These are phyloP conservation scores for Mycteria americana DNA, from an alignment of 2,797 vertebrate species.

Conservation along the genomic window DNA sequence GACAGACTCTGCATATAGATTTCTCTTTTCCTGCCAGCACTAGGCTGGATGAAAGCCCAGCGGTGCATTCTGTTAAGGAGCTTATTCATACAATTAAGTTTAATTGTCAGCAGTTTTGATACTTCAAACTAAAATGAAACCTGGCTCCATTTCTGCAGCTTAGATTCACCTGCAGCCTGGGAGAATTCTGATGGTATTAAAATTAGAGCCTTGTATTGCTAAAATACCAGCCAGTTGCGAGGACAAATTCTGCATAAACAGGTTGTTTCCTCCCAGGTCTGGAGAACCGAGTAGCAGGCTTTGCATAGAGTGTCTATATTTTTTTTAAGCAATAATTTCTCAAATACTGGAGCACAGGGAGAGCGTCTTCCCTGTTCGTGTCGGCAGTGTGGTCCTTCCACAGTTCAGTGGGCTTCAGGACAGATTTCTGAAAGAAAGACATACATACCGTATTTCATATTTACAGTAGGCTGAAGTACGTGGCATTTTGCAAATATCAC, in stretches of 20 bases:
- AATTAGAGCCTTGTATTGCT: neutral
- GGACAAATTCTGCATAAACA: neutral
- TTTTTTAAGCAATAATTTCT: neutral
- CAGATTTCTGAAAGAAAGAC: neutral
- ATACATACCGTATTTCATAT: neutral
- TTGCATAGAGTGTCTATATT: neutral
- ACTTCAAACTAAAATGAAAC: neutral
- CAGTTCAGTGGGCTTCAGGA: neutral
- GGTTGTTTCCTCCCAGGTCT: neutral
- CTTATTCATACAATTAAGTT: slow-evolving; percentile 50
- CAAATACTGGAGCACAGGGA: neutral
- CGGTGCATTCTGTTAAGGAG: slow-evolving; percentile 52
- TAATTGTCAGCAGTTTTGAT: slow-evolving; percentile 61
- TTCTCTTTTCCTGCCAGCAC: slow-evolving; percentile 17
- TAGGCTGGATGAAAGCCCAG: slow-evolving; percentile 36
- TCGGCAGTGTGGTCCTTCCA: neutral
- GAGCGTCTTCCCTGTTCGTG: neutral
- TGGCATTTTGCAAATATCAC: neutral
- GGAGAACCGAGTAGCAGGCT: neutral
- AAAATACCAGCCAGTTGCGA: neutral
- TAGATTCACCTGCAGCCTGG: slow-evolving; percentile 6
- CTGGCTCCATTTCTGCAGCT: neutral
- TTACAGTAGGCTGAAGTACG: neutral
- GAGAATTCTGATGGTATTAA: neutral
- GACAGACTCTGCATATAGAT: slow-evolving; percentile 34